phyloP scores from a whole-genome alignment of 53 echinoderm and acorn worm species.

The Temnopleurus reevesii region DNA sequence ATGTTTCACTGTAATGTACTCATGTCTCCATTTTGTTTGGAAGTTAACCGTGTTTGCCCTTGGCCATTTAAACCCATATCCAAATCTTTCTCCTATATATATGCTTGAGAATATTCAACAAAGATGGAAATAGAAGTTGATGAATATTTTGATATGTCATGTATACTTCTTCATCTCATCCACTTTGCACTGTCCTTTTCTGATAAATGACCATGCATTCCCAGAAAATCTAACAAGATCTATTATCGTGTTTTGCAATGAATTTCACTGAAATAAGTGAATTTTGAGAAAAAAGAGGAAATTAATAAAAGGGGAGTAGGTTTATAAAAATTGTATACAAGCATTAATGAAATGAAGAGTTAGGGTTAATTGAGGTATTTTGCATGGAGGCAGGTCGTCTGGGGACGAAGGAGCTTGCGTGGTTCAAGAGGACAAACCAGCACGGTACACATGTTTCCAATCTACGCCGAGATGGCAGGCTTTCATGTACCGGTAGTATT shows the following conservation, averaged over 20 bases:
- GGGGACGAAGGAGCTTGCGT: not conserved
- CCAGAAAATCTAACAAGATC: too few relatives aligned
- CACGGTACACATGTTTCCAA: conserved; percentile 27
- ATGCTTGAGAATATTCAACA: too few relatives aligned
- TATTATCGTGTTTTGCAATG: too few relatives aligned
- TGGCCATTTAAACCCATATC: too few relatives aligned
- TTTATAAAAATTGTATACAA: not conserved
- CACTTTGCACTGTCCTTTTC: too few relatives aligned
- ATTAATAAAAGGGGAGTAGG: not conserved
- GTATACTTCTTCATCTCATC: too few relatives aligned
- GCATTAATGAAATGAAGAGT: conserved; percentile 37
- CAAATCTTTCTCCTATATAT: too few relatives aligned
- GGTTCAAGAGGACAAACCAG: conserved; percentile 33
- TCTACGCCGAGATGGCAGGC: not conserved
- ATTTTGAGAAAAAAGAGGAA: not conserved
- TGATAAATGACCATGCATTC: too few relatives aligned
- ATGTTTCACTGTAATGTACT: not conserved
- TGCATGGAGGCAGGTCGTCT: conserved; percentile 9
- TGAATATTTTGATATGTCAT: too few relatives aligned
- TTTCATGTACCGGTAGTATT: conserved; percentile 27
- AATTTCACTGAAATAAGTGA: too few relatives aligned
- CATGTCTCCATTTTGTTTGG: not conserved
- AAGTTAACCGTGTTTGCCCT: too few relatives aligned
- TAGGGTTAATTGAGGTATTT: conserved; percentile 33
- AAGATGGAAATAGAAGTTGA: too few relatives aligned